Conservation (phyloP, 2,888 invertebrate genomes). For the Cataglyphis livida region DNA sequence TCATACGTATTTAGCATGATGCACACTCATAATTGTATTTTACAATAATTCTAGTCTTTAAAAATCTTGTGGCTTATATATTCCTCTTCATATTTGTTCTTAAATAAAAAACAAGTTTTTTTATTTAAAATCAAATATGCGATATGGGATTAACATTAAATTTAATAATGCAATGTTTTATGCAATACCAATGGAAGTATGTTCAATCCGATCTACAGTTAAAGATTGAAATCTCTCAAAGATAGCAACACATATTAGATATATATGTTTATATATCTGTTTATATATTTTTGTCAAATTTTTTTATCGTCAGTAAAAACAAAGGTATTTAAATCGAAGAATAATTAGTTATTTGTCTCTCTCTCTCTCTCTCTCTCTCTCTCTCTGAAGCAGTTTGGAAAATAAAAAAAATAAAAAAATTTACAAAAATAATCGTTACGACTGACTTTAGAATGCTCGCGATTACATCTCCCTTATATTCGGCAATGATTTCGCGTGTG, state of each 20-base stretch:
- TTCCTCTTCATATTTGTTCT: not conserved
- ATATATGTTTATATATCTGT: not conserved
- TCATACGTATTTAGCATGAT: not conserved
- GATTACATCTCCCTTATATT: constrained; percentile 51
- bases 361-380: not conserved
- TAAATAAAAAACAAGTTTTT: not conserved
- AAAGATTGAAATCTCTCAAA: not conserved
- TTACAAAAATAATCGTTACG: constrained; percentile 25
- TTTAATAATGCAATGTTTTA: not conserved
- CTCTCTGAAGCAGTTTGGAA: not conserved
- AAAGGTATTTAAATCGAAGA: constrained; percentile 52
- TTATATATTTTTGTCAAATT: constrained; percentile 47
- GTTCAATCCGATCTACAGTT: not conserved
- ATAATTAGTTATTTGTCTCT: constrained; percentile 56
- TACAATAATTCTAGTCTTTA: not conserved
- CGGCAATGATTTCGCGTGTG: constrained; percentile 36
- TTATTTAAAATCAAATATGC: not conserved
- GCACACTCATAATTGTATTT: not conserved
- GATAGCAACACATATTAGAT: not conserved
- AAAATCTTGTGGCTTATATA: not conserved
- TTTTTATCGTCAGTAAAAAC: constrained; percentile 54
- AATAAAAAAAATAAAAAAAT: constrained; percentile 41
- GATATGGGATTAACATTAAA: not conserved
- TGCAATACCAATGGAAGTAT: not conserved
- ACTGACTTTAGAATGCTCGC: constrained; percentile 5